Evolutionary conservation across 2,797 vertebrate species (phyloP).

Genomic region (Rallus crepitans): DNA sequence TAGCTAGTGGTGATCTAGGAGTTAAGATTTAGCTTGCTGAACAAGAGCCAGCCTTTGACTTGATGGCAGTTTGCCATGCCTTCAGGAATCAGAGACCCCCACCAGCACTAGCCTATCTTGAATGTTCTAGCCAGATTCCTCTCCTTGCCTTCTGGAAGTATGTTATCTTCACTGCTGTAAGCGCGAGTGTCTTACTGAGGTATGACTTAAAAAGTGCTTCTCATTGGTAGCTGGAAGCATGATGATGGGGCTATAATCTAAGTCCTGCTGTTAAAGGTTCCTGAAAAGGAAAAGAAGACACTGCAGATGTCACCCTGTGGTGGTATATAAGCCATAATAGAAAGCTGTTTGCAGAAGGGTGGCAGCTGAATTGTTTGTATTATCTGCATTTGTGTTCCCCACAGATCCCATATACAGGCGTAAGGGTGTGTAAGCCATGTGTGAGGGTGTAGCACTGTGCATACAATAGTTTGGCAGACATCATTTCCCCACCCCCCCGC

Average conservation of each 20-base stretch:
- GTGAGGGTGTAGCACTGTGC: not conserved
- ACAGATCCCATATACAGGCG: not conserved
- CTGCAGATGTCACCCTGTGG: not conserved
- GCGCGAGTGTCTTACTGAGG: not conserved
- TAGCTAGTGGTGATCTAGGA: not conserved
- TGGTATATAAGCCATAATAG: not conserved
- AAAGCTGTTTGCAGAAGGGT: not conserved
- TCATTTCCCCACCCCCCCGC: not conserved
- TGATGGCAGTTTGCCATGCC: not conserved
- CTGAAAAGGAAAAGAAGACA: not conserved
- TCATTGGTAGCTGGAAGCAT: not conserved
- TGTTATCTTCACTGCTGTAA: not conserved
- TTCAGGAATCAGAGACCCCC: not conserved
- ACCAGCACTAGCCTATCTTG: not conserved
- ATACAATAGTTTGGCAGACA: not conserved
- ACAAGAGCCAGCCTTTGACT: not conserved
- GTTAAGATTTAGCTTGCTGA: not conserved
- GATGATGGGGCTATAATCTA: not conserved
- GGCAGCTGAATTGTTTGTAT: not conserved
- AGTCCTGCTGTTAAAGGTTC: not conserved
- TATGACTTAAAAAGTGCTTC: constrained; percentile 13
- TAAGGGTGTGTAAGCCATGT: not conserved
- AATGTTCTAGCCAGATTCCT: not conserved
- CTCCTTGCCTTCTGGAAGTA: not conserved
- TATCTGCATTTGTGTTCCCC: not conserved